Percentiles rank a stretch among this genome's conserved stretches.
Evolutionary conservation across 2,888 invertebrate genomes (phyloP).

Genomic region (Pemphredon lugubris): DNA sequence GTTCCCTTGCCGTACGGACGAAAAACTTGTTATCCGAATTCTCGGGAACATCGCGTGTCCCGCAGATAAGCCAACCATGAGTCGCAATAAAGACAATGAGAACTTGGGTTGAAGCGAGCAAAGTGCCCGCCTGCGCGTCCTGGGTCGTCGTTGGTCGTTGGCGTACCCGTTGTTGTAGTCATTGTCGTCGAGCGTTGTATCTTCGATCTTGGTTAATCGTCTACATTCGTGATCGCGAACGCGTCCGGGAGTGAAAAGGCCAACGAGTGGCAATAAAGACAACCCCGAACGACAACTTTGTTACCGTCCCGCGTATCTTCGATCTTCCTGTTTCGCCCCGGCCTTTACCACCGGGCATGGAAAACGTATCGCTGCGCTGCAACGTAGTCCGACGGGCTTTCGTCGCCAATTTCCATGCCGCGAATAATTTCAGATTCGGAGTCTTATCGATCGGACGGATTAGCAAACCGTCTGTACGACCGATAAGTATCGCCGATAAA

Average conservation of each 20-base stretch:
- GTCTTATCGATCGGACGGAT: too few relatives aligned
- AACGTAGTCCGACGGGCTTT: too few relatives aligned
- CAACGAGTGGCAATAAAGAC: constrained; percentile 61
- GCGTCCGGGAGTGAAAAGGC: constrained; percentile 52
- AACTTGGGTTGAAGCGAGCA: constrained; percentile 20
- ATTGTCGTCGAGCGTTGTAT: constrained; percentile 48
- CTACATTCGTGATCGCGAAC: constrained; percentile 55
- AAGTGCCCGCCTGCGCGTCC: constrained; percentile 5
- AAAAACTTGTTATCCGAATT: constrained; percentile 57
- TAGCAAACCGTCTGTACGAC: too few relatives aligned
- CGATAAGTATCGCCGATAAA: too few relatives aligned
- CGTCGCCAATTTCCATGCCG: too few relatives aligned
- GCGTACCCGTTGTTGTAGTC: constrained; percentile 36
- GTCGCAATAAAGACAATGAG: constrained; percentile 58
- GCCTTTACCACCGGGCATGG: too few relatives aligned
- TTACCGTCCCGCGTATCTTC: constrained; percentile 46
- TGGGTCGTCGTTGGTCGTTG: constrained; percentile 19
- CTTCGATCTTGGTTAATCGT: constrained; percentile 62
- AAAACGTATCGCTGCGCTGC: too few relatives aligned
- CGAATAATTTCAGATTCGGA: too few relatives aligned
- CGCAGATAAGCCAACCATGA: constrained; percentile 56
- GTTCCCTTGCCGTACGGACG: constrained; percentile 20
- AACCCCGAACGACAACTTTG: constrained; percentile 49
- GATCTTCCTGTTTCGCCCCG: constrained; percentile 59
- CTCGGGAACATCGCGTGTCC: constrained; percentile 59